A percentile compares a stretch with the other conserved stretches of the same genome.
phyloP scores from a whole-genome alignment of 2,113 vertebrate genomes.

The Muntiacus muntjak region DNA sequence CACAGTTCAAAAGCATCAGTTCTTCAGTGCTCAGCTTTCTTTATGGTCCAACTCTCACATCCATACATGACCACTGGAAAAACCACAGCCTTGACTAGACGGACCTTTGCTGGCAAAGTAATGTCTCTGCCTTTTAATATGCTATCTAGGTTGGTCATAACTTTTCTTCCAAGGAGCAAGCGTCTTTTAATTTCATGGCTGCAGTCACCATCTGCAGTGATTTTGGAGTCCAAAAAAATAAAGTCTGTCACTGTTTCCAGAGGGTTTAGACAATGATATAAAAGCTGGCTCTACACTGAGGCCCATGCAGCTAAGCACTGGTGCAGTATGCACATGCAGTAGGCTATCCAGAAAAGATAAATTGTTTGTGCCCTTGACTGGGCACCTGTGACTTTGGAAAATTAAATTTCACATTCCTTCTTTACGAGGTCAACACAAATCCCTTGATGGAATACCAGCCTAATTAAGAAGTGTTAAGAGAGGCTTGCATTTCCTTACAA shows the following conservation, averaged over 20 bases:
- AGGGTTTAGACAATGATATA: background rate
- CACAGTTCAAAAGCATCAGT: background rate
- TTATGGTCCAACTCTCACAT: background rate
- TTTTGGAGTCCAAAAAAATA: background rate
- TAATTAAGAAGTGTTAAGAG: constrained; percentile 56
- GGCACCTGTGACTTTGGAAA: constrained; percentile 21
- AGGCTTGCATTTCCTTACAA: background rate
- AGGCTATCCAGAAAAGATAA: background rate
- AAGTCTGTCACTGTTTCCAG: background rate
- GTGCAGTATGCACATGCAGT: background rate
- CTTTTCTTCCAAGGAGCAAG: background rate
- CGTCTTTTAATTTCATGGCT: background rate
- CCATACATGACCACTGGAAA: background rate
- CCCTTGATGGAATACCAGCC: background rate
- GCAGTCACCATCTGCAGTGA: background rate
- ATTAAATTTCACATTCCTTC: constrained; percentile 45
- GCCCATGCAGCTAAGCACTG: background rate
- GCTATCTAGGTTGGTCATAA: background rate
- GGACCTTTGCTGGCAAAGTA: background rate
- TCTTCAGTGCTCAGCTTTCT: too few species aligned
- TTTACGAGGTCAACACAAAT: constrained; percentile 22
- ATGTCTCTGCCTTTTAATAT: background rate
- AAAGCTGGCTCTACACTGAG: background rate
- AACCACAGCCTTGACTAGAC: background rate
- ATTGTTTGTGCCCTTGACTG: background rate